Evolutionary conservation across 2,113 vertebrate species (phyloP), one percentile per base, ranked within the genome.

Genomic region (Lophura nycthemera): DNA sequence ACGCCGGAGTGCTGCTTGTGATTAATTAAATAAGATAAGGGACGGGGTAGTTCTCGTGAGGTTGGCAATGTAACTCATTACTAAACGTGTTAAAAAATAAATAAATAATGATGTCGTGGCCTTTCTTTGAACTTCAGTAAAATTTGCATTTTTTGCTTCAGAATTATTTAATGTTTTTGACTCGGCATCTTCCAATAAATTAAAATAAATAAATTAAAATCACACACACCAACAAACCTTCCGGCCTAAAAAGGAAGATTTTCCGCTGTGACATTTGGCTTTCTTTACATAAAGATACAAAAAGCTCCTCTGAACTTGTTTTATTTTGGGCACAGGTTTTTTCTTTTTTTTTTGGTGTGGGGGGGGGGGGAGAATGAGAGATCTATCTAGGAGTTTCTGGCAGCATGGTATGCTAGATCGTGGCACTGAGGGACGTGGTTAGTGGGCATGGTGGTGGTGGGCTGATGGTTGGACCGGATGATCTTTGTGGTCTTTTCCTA

Each of bases 311-410:
- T 29, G 22, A 89, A 67, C 19, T 36, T 0, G 3, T 47, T 74
- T 92, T 89, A 71, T 80, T 93, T 93, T 42, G 30, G 40, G 36
- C 48, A 63, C 32, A 18, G 24, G 3, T 48, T 50, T 25, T n/a
- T 48, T 48, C 22, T 10, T 42, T 42, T 5, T 42, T 42, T 42
- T 42, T 42, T 42, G 40, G 40, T 10, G 40, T 8, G 40, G 40
- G 6, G 13, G 42, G 5, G 42, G 42, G 42, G 42, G 13, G 42
- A 11, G 21, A 43, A 42, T 0, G 1, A 30, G 22, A 61, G 45
- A 66, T 4, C 20, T 79, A 18, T 6, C 32, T 48, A 11, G 65
- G 57, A 54, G 50, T n/a, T 75, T 66, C 64, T 50, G 59, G 13
- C 57, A 71, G 40, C 0, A 0, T 6, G 32, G 11, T 32, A 56